Conservation (phyloP, 2,797 vertebrate species). For the Pterois miles region DNA sequence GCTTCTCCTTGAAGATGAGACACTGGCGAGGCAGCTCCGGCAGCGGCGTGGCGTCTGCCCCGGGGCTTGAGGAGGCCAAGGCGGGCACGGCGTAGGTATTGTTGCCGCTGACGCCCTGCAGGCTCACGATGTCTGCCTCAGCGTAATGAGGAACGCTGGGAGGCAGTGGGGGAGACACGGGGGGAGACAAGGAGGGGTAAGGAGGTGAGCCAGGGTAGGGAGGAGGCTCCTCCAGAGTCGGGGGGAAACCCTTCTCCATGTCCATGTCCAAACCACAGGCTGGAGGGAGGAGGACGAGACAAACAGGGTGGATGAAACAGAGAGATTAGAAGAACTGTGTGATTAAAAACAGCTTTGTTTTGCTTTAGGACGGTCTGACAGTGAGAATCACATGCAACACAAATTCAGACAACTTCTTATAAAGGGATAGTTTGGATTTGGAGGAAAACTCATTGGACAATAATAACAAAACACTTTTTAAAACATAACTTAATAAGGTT, state of each 20-base stretch:
- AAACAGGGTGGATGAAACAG: slow-evolving; percentile 40
- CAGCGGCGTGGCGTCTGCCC: slow-evolving; percentile 79
- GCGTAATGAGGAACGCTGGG: slow-evolving; percentile 94
- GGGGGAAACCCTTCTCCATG: slow-evolving; percentile 82
- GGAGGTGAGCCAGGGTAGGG: slow-evolving; percentile 85
- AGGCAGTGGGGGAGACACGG: slow-evolving; percentile 77
- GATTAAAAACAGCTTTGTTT: slow-evolving; percentile 13
- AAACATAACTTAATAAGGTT: not conserved
- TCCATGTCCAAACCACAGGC: slow-evolving; percentile 86
- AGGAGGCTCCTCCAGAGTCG: slow-evolving; percentile 83
- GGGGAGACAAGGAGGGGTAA: slow-evolving; percentile 80
- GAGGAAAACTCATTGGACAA: not conserved
- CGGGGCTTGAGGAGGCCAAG: slow-evolving; percentile 82
- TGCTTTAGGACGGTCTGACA: not conserved
- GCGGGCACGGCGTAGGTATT: slow-evolving; percentile 93
- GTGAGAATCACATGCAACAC: not conserved
- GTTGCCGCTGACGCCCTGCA: slow-evolving; percentile 94
- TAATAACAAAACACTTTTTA: not conserved
- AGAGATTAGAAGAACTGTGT: slow-evolving; percentile 13
- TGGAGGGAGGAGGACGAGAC: slow-evolving; percentile 59
- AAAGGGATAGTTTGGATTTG: slow-evolving; percentile 48
- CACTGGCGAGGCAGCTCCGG: slow-evolving; percentile 89
- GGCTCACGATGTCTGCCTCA: slow-evolving; percentile 93
- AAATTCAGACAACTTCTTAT: slow-evolving; percentile 3
- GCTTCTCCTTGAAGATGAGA: slow-evolving; percentile 94